A percentile compares a stretch with the other conserved stretches of the same genome.
phyloP scores from a whole-genome alignment of 2,113 vertebrate species.

The Ageneiosus marmoratus region DNA sequence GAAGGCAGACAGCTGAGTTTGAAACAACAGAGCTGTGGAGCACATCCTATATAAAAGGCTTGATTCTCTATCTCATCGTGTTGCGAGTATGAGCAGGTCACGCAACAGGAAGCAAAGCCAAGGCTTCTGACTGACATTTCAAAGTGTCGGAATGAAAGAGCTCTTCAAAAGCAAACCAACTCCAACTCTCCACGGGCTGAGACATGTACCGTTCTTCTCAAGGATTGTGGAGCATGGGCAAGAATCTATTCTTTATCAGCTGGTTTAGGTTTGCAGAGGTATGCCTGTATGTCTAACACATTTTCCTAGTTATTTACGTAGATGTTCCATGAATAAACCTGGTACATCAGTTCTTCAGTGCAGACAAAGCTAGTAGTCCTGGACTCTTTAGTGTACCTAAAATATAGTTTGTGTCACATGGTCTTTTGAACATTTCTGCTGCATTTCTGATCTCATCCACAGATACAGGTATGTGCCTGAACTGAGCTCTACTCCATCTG shows the following conservation, averaged over 20 bases:
- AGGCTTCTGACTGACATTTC: conserved; percentile 41
- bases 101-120: conserved; percentile 25
- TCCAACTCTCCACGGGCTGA: conserved; percentile 2
- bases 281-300: not conserved
- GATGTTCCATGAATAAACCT: not conserved
- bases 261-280: not conserved
- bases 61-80: conserved; percentile 44
- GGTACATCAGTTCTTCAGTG: not conserved
- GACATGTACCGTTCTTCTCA: not conserved
- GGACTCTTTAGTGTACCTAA: not conserved
- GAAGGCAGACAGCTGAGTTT: conserved; percentile 34
- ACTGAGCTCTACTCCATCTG: conserved; percentile 25
- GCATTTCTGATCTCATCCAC: not conserved
- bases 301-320: not conserved
- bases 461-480: conserved; percentile 3
- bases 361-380: not conserved
- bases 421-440: not conserved
- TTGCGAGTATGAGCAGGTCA: conserved; percentile 34
- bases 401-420: too few species aligned
- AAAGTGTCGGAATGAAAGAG: conserved; percentile 18
- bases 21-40: conserved; percentile 33
- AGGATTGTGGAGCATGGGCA: not conserved
- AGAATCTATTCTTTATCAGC: not conserved
- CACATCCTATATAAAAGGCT: conserved; percentile 35
- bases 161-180: conserved; percentile 17